Conservation (phyloP, 2,888 invertebrate species). For the Lasioglossum figueresi region DNA sequence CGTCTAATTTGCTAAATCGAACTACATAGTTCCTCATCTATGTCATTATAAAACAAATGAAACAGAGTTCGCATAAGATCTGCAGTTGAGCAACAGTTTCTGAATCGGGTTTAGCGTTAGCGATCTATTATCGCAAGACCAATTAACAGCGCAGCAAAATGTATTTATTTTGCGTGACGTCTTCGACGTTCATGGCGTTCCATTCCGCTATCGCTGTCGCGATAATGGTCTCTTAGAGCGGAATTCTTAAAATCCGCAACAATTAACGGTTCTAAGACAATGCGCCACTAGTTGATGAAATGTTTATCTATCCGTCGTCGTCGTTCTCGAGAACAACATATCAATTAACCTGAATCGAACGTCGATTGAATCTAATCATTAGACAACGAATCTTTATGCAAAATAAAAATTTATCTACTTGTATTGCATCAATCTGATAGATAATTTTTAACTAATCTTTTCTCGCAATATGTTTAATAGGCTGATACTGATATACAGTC, state of each 20-base stretch:
- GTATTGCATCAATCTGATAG: too few species aligned
- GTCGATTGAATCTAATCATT: not conserved
- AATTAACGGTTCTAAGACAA: not conserved
- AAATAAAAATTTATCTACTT: too few species aligned
- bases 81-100: not conserved
- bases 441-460: too few species aligned
- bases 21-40: too few species aligned
- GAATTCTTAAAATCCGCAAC: slow-evolving; percentile 26
- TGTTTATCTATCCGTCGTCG: not conserved
- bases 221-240: not conserved
- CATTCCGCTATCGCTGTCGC: slow-evolving; percentile 25
- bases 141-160: not conserved
- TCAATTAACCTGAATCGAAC: not conserved
- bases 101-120: not conserved
- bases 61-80: not conserved
- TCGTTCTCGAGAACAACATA: not conserved
- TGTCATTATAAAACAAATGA: too few species aligned
- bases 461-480: too few species aligned
- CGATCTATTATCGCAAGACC: slow-evolving; percentile 9
- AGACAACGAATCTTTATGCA: too few species aligned
- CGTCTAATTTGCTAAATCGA: too few species aligned
- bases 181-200: not conserved
- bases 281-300: not conserved
- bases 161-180: slow-evolving; percentile 31
- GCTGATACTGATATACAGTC: too few species aligned